Evolutionary conservation across 2,888 invertebrate species (phyloP), one percentile per base, ranked within the genome.

Genomic region (Nomada ruficornis): DNA sequence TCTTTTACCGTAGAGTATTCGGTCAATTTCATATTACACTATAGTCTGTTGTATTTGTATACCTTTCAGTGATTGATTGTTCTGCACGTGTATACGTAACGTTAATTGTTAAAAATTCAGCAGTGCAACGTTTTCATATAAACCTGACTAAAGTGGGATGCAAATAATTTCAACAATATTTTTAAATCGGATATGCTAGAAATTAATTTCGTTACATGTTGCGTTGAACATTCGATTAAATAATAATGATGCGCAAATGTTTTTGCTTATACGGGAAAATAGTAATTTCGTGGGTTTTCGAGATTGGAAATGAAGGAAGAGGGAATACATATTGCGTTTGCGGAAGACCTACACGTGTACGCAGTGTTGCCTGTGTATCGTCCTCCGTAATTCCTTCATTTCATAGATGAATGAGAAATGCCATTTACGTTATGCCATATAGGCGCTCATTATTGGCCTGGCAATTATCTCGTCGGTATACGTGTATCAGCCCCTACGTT

Each of bases 351-450:
- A 65, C 47, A 36, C 29, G 36, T 18, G 11, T 36, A 10, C 7
- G 42, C 26, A 18, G 11, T 2, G 10, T 5, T 10, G 15, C 15
- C n/a, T 7, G 4, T 74, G 23, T 29, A 26, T 67, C 65, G 36
- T 71, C 60, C 77, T 77, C 65, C 36, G 54, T 72, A 72, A 80
- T 78, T 72, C 73, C 80, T 68, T 73, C 80, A 15, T 78, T 79
- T 78, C 73, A 79, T 68, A 79, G 63, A 50, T 68, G 80, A 73
- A 63, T 44, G 80, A 68, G 80, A 68, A 80, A 80, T 73, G 73
- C 63, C 73, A 73, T 80, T 80, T 67, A 55, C 70, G 60, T 42
- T 29, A 52, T 68, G 52, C 63, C 55, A 57, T 65, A 63, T 62
- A 72, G 78, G 52, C 72, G 72, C 29, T 80, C 73, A 63, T 80